Evolutionary conservation across 2,113 vertebrate species (phyloP).

Genomic region (Nicator chloris): DNA sequence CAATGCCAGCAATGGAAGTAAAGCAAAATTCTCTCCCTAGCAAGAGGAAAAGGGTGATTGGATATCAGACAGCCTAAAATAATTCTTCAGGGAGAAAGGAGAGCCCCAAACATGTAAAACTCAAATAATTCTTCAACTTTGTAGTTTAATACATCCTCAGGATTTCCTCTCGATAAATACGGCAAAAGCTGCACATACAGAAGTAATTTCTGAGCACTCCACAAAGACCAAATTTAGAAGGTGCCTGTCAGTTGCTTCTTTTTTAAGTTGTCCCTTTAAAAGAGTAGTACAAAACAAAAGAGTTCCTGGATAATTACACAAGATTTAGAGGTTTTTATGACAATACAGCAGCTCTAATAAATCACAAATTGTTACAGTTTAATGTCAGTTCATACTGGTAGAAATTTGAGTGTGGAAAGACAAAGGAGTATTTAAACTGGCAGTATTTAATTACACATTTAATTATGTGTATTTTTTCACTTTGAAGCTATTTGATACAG

Average conservation of each 20-base stretch:
- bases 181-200: neutral
- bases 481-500: neutral
- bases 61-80: neutral
- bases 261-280: neutral
- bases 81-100: neutral
- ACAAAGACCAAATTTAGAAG: constrained; percentile 12
- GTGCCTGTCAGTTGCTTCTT: neutral
- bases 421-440: neutral
- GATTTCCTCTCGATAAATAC: constrained; percentile 54
- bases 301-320: neutral
- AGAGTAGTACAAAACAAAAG: neutral
- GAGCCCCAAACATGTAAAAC: neutral
- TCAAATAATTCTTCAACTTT: neutral
- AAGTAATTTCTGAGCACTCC: neutral
- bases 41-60: neutral
- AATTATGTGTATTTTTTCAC: neutral
- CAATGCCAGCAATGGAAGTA: neutral
- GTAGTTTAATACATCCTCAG: constrained; percentile 52
- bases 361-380: neutral
- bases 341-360: neutral
- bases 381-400: neutral
- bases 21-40: neutral
- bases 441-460: neutral
- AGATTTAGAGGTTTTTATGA: neutral
- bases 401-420: neutral